phyloP scores from a whole-genome alignment of 2,797 vertebrate genomes.

The Streptopelia turtur region DNA sequence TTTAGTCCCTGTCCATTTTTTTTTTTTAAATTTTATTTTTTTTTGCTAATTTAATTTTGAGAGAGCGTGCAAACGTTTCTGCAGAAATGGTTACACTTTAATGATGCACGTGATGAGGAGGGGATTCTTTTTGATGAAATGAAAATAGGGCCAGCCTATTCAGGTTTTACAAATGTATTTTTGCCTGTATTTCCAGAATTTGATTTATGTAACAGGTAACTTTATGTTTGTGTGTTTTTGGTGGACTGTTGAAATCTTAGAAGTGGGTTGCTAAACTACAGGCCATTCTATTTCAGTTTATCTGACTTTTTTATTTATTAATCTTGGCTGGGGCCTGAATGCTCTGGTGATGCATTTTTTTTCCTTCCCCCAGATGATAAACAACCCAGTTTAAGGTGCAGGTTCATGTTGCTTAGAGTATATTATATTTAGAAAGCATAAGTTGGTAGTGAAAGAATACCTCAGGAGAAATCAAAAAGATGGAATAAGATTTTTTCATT shows the following conservation, averaged over 20 bases:
- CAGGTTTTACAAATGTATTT: background rate
- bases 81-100: conserved; percentile 31
- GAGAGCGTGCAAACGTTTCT: conserved; percentile 29
- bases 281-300: conserved; percentile 59
- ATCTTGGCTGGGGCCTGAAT: conserved; percentile 50
- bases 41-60: conserved; percentile 30
- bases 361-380: background rate
- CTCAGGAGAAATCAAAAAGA: conserved; percentile 41
- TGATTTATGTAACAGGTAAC: conserved; percentile 58
- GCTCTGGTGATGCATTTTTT: conserved; percentile 32
- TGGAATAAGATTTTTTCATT: conserved; percentile 35
- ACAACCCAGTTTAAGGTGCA: background rate
- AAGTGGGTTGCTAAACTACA: conserved; percentile 41
- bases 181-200: conserved; percentile 31
- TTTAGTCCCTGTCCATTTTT: conserved; percentile 34
- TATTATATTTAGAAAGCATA: conserved; percentile 38
- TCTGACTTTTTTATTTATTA: conserved; percentile 64
- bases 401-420: conserved; percentile 23
- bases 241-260: conserved; percentile 26
- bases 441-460: conserved; percentile 27
- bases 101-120: conserved; percentile 26
- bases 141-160: conserved; percentile 15
- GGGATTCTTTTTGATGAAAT: background rate
- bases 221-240: conserved; percentile 6
- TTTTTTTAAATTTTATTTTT: background rate